These are phyloP conservation scores for Odontocerum albicorne DNA, from an alignment of 2,888 invertebrate genomes.

Conservation along the genomic window DNA sequence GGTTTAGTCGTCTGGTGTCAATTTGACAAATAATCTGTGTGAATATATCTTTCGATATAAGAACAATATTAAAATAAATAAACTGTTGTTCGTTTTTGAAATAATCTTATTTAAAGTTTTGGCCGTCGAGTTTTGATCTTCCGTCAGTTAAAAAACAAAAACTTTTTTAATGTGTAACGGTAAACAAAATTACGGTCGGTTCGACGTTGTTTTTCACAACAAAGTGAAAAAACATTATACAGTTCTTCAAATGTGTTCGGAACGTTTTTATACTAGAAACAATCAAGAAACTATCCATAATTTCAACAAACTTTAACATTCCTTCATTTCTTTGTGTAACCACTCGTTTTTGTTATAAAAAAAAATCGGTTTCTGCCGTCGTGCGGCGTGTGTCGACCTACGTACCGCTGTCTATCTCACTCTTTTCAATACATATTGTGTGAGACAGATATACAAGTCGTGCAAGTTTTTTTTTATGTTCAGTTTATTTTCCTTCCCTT, in stretches of 20 bases:
- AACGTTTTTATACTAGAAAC: constrained; percentile 60
- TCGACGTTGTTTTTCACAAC: constrained; percentile 19
- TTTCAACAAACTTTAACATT: constrained; percentile 60
- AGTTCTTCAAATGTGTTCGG: constrained; percentile 63
- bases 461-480: constrained; percentile 5
- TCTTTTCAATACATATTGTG: constrained; percentile 8
- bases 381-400: too few relatives aligned
- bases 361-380: constrained; percentile 8
- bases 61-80: too few relatives aligned
- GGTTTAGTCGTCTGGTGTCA: constrained; percentile 3
- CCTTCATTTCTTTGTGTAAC: constrained; percentile 10
- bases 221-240: constrained; percentile 47
- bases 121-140: constrained; percentile 12
- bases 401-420: constrained; percentile 17
- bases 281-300: constrained; percentile 61
- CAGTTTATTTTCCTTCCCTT: constrained; percentile 11
- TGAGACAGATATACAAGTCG: constrained; percentile 19
- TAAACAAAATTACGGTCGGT: constrained; percentile 22
- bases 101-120: too few relatives aligned
- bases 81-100: too few relatives aligned
- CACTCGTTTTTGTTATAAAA: too few relatives aligned
- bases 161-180: constrained; percentile 34
- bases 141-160: constrained; percentile 8
- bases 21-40: constrained; percentile 6
- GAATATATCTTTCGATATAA: too few relatives aligned